Evolutionary conservation across 2,888 invertebrate genomes (phyloP), one percentile per base, ranked within the genome.

Genomic region (Euphydryas editha): DNA sequence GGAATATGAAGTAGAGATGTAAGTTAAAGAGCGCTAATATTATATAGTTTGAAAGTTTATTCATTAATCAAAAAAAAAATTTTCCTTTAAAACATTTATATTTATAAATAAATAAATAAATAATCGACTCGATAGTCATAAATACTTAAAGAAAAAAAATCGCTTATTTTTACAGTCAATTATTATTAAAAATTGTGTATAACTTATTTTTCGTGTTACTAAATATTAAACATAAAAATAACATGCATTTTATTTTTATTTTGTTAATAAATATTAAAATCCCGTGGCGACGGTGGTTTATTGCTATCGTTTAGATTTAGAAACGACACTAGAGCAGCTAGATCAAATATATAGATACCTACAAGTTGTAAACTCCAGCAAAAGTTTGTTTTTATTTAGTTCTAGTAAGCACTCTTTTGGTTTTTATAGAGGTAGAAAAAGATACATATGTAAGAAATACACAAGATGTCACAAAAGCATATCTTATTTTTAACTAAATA

Each of bases 251-350:
- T 44, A 44, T 44, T 44, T 44, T n/a, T 15, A 44, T 44, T 44
- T 44, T n/a, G n/a, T n/a, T 15, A n/a, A 44, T n/a, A n/a, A 15
- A 44, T n/a, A 44, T n/a, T 6, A n/a, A 44, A 44, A 6, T 44
- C 42, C 42, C 42, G 42, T n/a, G n/a, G 42, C 42, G 42, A 44
- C n/a, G 42, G 2, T 44, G 42, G 42, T 44, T 44, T 44, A 44
- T 44, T 44, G 42, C 42, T n/a, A n/a, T 44, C 42, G 42, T 44
- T 44, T 44, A n/a, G 42, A 44, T 44, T 44, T 15, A 30, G 30
- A 30, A 30, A 30, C 30, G 30, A 8, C n/a, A n/a, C 4, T 4
- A 15, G 5, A n/a, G 42, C n/a, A n/a, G n/a, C 2, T 44, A 44
- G 1, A 44, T n/a, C 3, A 15, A 44, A 44, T n/a, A n/a, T n/a